These are phyloP conservation scores for Palythoa heliodiscus DNA, from an alignment of 92 coral and sea anemone species.

Conservation along the genomic window DNA sequence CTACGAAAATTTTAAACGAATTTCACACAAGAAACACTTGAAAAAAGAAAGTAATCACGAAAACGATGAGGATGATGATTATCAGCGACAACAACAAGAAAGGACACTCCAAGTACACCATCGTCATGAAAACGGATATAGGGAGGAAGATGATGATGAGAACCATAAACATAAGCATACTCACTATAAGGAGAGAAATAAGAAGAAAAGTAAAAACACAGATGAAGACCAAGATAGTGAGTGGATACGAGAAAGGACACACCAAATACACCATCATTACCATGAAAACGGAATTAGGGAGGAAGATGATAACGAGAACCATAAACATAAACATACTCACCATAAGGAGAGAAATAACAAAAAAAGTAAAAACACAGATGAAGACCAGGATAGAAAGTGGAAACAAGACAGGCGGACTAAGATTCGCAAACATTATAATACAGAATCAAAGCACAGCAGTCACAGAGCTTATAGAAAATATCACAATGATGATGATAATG, in stretches of 20 bases:
- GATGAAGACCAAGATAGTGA: neutral
- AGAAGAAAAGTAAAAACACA: neutral
- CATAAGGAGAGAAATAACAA: slow-evolving; percentile 3
- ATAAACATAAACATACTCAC: neutral
- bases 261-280: slow-evolving; percentile 20
- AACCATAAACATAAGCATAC: neutral
- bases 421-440: neutral
- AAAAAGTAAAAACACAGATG: neutral
- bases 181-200: neutral
- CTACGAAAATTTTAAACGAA: slow-evolving; percentile 38
- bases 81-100: slow-evolving; percentile 23
- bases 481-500: neutral
- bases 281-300: slow-evolving; percentile 2
- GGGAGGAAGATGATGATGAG: neutral
- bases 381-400: neutral
- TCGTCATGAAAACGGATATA: slow-evolving; percentile 8
- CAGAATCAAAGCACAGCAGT: neutral
- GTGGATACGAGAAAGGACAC: slow-evolving; percentile 10
- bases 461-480: neutral
- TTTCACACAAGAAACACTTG: slow-evolving; percentile 25
- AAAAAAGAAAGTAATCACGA: slow-evolving; percentile 6
- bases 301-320: neutral
- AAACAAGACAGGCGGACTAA: neutral
- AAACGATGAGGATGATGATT: slow-evolving; percentile 44
- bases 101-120: slow-evolving; percentile 17